phyloP scores from a whole-genome alignment of 2,113 vertebrate genomes.

The Galbula dea region DNA sequence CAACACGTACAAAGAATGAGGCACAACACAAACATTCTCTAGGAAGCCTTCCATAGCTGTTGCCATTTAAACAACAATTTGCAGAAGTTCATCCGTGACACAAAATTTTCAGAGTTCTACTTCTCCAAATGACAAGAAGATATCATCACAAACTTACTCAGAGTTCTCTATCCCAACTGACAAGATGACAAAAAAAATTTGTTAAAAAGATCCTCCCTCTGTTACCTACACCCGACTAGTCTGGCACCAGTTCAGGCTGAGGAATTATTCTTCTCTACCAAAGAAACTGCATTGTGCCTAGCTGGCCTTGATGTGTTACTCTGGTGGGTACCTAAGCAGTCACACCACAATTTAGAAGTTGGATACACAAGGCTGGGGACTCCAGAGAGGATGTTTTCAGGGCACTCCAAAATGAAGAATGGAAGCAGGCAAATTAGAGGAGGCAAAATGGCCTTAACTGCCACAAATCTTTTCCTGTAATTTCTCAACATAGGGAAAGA shows the following conservation, averaged over 20 bases:
- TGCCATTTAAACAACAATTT: background rate
- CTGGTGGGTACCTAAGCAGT: background rate
- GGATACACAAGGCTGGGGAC: background rate
- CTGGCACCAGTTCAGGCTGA: background rate
- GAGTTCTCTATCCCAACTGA: background rate
- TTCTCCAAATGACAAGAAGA: background rate
- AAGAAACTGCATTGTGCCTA: background rate
- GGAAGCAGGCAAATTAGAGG: background rate
- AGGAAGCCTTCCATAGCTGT: background rate
- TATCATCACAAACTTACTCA: background rate
- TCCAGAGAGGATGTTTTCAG: background rate
- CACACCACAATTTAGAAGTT: background rate
- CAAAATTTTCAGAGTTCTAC: background rate
- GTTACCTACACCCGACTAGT: background rate
- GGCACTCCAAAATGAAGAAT: background rate
- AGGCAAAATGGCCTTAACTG: background rate
- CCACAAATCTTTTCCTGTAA: background rate
- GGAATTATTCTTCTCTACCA: background rate
- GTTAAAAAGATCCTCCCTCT: background rate
- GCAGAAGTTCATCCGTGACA: background rate
- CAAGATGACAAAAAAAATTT: background rate
- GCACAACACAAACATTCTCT: background rate
- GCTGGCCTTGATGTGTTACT: background rate
- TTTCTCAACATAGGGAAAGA: background rate
- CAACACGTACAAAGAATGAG: background rate